Evolutionary conservation across 1,140 invertebrate genomes (phyloP), one percentile per base, ranked within the genome.

Genomic region (Drosophila parvula): DNA sequence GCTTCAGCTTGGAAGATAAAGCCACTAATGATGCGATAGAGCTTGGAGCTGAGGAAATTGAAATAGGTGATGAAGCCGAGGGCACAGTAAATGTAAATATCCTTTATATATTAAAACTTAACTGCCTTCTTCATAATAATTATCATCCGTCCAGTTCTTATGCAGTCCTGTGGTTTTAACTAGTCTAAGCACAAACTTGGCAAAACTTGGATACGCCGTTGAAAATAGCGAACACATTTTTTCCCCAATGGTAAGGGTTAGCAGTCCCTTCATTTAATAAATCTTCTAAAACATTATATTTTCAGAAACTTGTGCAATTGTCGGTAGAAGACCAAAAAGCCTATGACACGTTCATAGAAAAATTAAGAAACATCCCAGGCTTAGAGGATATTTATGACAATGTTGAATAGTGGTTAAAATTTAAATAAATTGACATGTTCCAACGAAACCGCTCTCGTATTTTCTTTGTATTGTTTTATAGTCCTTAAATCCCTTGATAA

Each of bases 1-100:
- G 76, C 2, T 62, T 85, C 14, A 91, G 78, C 55, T 43, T 93
- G 16, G 80, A 94, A 32, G 94, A 95, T 74, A 79, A 88, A 41
- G 94, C 93, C 12, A 93, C 93, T 10, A 94, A 95, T 32, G 93
- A 95, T 92, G 95, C 95, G 0, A 95, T 96, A 69, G 91, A 93
- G 67, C 81, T 92, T 43, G 94, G 94, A 5, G 95, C 95, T 3
- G 94, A 95, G 83, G 95, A 96, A 57, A 94, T 95, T 3, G 91
- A 93, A 90, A 38, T 93, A 40, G 73, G 93, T 27, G 84, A 93
- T 10, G 79, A 92, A 27, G 82, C 92, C 34, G 74, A 62, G 36
- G 91, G 92, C 67, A 74, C 59, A 51, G 82, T 93, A 0, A 89
- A 92, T 89, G 93, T 94, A 91, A 63, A 55, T 92, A 38, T 55